phyloP scores from a whole-genome alignment of 2,797 vertebrate species.

The Sternotherus odoratus region DNA sequence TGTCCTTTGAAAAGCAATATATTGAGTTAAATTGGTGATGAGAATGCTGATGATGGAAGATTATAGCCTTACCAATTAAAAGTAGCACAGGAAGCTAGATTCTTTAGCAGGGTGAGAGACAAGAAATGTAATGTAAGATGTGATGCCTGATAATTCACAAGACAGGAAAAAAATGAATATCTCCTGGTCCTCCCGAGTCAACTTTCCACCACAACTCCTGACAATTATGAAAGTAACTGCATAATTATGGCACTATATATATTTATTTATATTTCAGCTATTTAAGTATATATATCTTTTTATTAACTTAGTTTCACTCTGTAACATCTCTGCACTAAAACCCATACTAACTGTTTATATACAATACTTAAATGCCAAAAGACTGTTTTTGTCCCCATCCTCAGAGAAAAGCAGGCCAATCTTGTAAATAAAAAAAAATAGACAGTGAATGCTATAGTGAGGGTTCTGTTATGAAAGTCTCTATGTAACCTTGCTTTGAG shows the following conservation, averaged over 20 bases:
- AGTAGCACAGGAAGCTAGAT: background rate
- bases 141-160: background rate
- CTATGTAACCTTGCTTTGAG: background rate
- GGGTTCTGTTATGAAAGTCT: background rate
- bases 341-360: background rate
- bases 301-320: background rate
- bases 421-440: background rate
- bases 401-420: background rate
- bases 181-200: background rate
- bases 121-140: background rate
- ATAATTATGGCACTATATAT: background rate
- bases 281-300: background rate
- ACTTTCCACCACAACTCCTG: background rate
- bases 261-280: too few relatives aligned
- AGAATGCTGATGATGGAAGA: background rate
- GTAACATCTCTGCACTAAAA: background rate
- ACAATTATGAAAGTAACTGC: background rate
- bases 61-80: background rate
- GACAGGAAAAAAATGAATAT: background rate
- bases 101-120: background rate
- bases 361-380: background rate
- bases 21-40: background rate
- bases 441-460: background rate
- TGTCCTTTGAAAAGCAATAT: background rate
- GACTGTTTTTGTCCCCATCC: background rate